phyloP scores from a whole-genome alignment of 2,797 vertebrate species.

The Pterois miles region DNA sequence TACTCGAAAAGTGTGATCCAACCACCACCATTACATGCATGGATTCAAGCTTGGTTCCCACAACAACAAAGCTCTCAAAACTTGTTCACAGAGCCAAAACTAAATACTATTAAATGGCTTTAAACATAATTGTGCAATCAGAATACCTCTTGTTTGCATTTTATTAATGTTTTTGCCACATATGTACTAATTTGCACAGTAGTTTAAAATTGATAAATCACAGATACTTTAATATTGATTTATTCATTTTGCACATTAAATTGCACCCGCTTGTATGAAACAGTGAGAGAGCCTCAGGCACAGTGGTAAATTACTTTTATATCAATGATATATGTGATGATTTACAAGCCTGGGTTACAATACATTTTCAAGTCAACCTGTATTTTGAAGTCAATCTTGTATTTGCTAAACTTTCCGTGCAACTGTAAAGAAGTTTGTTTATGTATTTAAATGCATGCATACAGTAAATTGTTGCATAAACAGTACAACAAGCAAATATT shows the following conservation, averaged over 20 bases:
- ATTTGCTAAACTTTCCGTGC: conserved; percentile 7
- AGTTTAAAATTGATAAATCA: background rate
- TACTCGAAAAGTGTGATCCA: conserved; percentile 62
- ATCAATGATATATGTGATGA: conserved; percentile 37
- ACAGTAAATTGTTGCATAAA: conserved; percentile 44
- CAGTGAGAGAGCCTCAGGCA: background rate
- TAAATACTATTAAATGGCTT: conserved; percentile 11
- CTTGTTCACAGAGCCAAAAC: conserved; percentile 1
- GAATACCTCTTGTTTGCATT: background rate
- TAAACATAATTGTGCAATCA: background rate
- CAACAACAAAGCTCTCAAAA: conserved; percentile 15
- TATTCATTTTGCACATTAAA: conserved; percentile 19
- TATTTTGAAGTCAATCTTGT: conserved; percentile 20
- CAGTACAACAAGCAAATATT: conserved; percentile 44
- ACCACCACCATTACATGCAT: conserved; percentile 57
- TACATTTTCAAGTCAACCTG: conserved; percentile 29
- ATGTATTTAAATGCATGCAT: conserved; percentile 32
- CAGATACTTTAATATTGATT: background rate
- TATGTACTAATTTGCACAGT: background rate
- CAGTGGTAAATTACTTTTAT: conserved; percentile 17
- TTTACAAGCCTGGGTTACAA: conserved; percentile 11
- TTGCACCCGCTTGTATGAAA: background rate
- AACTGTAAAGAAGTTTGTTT: conserved; percentile 28
- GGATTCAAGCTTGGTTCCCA: conserved; percentile 23
- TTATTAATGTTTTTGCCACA: background rate